Evolutionary conservation across 1,140 invertebrate genomes (phyloP).

Genomic region (Brachionus sp.): DNA sequence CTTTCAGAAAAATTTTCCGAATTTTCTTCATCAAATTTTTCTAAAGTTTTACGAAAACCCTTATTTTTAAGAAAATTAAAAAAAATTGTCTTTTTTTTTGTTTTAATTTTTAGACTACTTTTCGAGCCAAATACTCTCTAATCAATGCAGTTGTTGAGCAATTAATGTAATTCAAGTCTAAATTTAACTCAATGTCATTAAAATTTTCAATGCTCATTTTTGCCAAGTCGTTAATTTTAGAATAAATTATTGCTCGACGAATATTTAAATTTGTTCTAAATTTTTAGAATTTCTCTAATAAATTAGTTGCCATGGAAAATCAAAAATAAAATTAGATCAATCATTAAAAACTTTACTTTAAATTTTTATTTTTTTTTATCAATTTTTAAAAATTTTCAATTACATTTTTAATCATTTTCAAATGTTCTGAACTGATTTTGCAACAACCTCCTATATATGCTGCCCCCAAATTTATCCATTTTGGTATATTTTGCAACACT

Average conservation of each 20-base stretch:
- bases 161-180: conserved; percentile 30
- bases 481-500: conserved; percentile 64
- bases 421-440: conserved; percentile 30
- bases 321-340: not conserved
- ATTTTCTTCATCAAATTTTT: conserved; percentile 25
- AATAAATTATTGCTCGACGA: conserved; percentile 18
- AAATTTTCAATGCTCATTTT: not conserved
- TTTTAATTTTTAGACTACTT: not conserved
- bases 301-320: conserved; percentile 12
- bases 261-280: not conserved
- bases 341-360: conserved; percentile 37
- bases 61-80: not conserved
- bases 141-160: conserved; percentile 32
- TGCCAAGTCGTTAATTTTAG: not conserved
- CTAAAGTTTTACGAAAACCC: conserved; percentile 10
- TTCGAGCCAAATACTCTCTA: conserved; percentile 25
- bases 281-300: conserved; percentile 2
- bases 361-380: not conserved
- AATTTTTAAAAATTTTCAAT: not conserved
- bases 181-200: conserved; percentile 7
- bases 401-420: not conserved
- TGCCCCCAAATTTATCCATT: conserved; percentile 70
- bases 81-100: not conserved
- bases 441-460: conserved; percentile 76
- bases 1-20: not conserved